These are phyloP conservation scores for Macaca mulatta DNA, from an alignment of 2,113 vertebrate genomes.

Conservation along the genomic window DNA sequence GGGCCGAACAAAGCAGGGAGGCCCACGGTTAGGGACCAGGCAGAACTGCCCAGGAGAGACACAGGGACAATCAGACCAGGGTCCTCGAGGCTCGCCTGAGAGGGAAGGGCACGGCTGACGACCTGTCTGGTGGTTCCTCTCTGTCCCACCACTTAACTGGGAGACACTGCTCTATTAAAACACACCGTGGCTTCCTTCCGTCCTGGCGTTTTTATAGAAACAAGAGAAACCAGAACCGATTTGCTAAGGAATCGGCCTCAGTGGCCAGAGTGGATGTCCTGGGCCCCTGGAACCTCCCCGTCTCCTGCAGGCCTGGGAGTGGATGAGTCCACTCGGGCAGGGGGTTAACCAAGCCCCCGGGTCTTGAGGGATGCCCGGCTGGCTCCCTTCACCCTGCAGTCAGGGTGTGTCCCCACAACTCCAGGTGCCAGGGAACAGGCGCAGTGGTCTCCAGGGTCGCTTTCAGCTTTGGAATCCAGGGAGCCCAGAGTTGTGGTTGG, in stretches of 20 bases:
- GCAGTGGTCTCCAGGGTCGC: neutral
- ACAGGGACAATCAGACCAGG: accelerated
- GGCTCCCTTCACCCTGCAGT: neutral
- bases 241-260: accelerated
- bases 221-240: accelerated
- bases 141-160: accelerated
- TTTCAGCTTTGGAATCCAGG: neutral
- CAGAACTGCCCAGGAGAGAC: neutral
- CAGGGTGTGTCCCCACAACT: neutral
- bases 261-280: accelerated
- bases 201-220: neutral
- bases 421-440: neutral
- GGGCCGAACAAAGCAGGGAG: neutral
- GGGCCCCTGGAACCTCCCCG: neutral
- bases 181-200: accelerated
- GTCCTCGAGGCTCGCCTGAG: accelerated
- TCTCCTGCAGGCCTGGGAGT: neutral
- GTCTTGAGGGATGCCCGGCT: neutral
- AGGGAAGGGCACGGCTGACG: neutral
- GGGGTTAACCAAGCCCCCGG: neutral
- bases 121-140: too few relatives aligned
- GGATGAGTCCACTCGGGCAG: accelerated
- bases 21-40: neutral
- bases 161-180: neutral
- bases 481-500: too few relatives aligned